Conservation (phyloP, 2,113 vertebrate species). For the Microcebus ravelobensis region DNA sequence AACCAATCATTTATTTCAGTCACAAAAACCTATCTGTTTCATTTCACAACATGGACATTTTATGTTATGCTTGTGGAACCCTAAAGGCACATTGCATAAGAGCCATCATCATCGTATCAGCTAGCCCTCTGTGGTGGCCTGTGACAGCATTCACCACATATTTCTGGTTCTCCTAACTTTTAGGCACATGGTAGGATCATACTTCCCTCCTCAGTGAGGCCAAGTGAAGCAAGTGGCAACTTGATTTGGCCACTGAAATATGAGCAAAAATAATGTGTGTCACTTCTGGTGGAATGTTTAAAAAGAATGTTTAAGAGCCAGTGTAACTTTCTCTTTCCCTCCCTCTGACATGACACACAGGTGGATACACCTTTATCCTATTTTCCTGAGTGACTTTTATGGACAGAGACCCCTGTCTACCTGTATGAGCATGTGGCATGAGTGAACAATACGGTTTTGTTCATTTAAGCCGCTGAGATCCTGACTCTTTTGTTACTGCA, state of each 20-base stretch:
- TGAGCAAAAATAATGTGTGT: fast-evolving
- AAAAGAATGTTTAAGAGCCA: not conserved
- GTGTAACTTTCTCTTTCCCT: not conserved
- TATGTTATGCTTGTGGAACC: too few species aligned
- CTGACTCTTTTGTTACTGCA: not conserved
- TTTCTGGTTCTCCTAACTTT: not conserved
- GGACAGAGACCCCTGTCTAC: not conserved
- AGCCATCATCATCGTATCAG: not conserved
- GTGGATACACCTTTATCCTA: not conserved
- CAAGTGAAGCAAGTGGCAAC: not conserved
- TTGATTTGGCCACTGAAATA: not conserved
- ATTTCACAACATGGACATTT: not conserved
- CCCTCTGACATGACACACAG: not conserved
- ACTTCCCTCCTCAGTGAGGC: not conserved
- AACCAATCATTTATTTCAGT: not conserved
- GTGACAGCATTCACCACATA: fast-evolving
- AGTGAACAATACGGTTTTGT: not conserved
- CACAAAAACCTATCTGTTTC: not conserved
- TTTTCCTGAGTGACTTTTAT: not conserved
- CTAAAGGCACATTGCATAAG: fast-evolving
- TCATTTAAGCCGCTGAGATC: not conserved
- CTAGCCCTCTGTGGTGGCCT: not conserved
- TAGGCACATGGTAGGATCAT: not conserved
- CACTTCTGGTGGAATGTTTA: not conserved
- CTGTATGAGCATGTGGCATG: not conserved